phyloP scores from a whole-genome alignment of 2,113 vertebrate genomes.

The Catharus fuscescens region DNA sequence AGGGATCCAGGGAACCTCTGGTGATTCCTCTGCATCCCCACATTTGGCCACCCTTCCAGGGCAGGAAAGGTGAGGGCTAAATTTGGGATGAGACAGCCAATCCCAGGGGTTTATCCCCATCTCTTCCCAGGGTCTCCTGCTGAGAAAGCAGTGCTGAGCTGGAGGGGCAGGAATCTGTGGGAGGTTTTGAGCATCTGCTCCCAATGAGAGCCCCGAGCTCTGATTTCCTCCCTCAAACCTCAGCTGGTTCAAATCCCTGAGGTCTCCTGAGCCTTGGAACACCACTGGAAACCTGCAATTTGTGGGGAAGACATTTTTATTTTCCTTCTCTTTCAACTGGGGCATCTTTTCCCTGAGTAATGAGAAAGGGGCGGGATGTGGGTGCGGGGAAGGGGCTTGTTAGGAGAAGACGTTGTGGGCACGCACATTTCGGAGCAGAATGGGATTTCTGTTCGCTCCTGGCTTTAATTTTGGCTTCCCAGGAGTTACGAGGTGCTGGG shows the following conservation, averaged over 20 bases:
- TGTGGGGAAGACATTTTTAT: background rate
- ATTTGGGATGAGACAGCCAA: background rate
- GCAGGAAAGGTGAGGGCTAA: background rate
- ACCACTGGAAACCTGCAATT: background rate
- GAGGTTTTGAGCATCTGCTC: background rate
- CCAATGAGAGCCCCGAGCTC: background rate
- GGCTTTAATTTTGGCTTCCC: background rate
- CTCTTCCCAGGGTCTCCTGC: background rate
- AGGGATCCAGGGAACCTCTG: background rate
- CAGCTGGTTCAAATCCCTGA: background rate
- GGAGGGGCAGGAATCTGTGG: background rate
- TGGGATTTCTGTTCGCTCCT: background rate
- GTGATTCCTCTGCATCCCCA: background rate
- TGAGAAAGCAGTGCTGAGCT: background rate
- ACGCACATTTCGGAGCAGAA: background rate
- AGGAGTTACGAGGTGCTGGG: constrained; percentile 16
- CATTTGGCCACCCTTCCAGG: background rate
- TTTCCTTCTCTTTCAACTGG: background rate
- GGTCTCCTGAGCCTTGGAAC: background rate
- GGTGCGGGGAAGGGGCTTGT: background rate
- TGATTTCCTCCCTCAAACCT: background rate
- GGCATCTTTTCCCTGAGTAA: background rate
- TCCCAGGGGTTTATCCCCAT: background rate
- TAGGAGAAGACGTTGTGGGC: background rate
- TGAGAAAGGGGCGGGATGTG: background rate